A percentile compares a stretch with the other conserved stretches of the same genome.
Evolutionary conservation across 2,888 invertebrate genomes (phyloP).

Genomic region (Phaonia tiefii): DNA sequence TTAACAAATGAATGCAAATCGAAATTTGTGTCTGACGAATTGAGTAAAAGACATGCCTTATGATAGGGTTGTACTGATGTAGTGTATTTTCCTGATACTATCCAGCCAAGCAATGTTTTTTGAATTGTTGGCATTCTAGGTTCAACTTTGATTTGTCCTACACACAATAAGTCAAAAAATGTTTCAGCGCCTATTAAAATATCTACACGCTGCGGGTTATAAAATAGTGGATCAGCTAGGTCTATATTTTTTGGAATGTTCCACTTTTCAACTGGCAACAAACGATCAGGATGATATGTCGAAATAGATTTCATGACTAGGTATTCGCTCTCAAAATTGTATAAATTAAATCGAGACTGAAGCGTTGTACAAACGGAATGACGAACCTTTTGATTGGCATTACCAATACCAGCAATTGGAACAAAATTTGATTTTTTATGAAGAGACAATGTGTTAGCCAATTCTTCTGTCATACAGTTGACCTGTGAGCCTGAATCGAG

Average conservation of each 20-base stretch:
- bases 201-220: constrained; percentile 58
- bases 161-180: constrained; percentile 58
- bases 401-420: constrained; percentile 56
- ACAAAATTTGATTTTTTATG: constrained; percentile 36
- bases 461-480: constrained; percentile 55
- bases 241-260: constrained; percentile 57
- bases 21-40: too few species aligned
- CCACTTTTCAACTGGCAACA: constrained; percentile 58
- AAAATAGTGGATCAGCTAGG: constrained; percentile 63
- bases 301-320: too few species aligned
- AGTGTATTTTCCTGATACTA: constrained; percentile 64
- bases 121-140: constrained; percentile 66
- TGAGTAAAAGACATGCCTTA: too few species aligned
- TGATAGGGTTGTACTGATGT: too few species aligned
- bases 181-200: constrained; percentile 64
- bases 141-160: too few species aligned
- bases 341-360: too few species aligned
- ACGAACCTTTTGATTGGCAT: constrained; percentile 28
- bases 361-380: constrained; percentile 59
- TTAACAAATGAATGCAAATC: constrained; percentile 26
- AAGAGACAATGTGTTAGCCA: constrained; percentile 28
- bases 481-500: constrained; percentile 61
- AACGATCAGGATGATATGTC: constrained; percentile 65
- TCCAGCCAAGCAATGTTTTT: constrained; percentile 67
- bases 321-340: too few species aligned